Base-by-base conservation (phyloP, 2,888 invertebrate species). In the Xestobium rufovillosum region DNA sequence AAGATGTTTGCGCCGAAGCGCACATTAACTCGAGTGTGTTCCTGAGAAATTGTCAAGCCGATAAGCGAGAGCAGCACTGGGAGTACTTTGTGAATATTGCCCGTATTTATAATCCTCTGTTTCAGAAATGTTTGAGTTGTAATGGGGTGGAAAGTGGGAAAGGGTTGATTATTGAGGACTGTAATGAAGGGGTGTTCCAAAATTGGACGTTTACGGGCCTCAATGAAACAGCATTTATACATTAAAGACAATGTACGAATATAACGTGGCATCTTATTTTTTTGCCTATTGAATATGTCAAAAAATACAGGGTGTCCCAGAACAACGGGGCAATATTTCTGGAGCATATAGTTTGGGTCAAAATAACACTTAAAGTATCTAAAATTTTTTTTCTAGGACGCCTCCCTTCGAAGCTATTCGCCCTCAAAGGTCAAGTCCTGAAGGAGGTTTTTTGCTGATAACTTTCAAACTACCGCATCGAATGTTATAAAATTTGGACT, bases 1-100 rank as follows among this genome's bases (percentile, higher is more conserved):
- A 90, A 61, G 74, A 81, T 42, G 72, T 73, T 44, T 90, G 90
- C 64, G 88, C 86, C 0, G 73, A 76, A 47, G 62, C 64, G 3
- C 68, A 76, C 32, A 67, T 63, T 27, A 44, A 66, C 29, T 69
- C 70, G 50, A 69, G 57, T 49, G 66, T 69, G 4, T 61, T 65
- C 44, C 61, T 74, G 57, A 63, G 64, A 3, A 64, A 66, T 37
- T 73, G 73, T 46, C 65, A 69, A 48, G 66, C 64, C 34, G 63
- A 63, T 39, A 57, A 55, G 36, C 49, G 66, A 14, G 63, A 66
- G 38, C 66, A 67, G 44, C 61, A 55, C 39, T 66, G 65, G 65
- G 35, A 53, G 10, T 51, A 59, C 42, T 50, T 51, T 31, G n/a
- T n/a, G n/a, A 52, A 51, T 13, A 57, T 60, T 26, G 60, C 59